Percentiles rank a stretch among this genome's conserved stretches.
These are phyloP conservation scores for Rhagium mordax DNA, from an alignment of 2,888 invertebrate genomes.

Conservation along the genomic window DNA sequence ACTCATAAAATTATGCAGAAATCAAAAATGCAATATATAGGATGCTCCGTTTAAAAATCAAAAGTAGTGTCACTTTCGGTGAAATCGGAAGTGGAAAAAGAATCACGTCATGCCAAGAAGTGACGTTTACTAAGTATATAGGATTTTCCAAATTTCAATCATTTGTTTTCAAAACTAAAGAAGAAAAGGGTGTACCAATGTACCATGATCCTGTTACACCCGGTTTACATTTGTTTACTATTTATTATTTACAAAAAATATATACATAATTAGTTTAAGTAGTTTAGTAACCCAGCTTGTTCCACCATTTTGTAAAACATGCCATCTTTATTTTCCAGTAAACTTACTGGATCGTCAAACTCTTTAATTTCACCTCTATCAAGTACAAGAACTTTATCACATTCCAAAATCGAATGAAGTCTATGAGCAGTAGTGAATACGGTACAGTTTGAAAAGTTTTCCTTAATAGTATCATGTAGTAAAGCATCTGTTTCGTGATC, in stretches of 20 bases:
- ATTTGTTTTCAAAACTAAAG: no score
- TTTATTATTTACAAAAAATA: slow-evolving; percentile 25
- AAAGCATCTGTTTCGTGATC: slow-evolving; percentile 71
- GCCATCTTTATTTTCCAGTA: slow-evolving; percentile 75
- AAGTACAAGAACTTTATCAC: slow-evolving; percentile 71
- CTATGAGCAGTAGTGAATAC: slow-evolving; percentile 71
- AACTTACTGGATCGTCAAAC: slow-evolving; percentile 56
- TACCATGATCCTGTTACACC: no score
- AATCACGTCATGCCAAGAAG: no score
- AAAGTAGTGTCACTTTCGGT: no score
- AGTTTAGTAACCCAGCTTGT: slow-evolving; percentile 75
- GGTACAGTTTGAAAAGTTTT: slow-evolving; percentile 72
- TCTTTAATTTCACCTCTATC: slow-evolving; percentile 69
- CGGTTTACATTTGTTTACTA: no score
- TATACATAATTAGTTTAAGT: slow-evolving; percentile 19
- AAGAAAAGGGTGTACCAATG: no score
- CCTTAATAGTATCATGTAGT: slow-evolving; percentile 72
- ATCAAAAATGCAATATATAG: no score
- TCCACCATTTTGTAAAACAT: slow-evolving; percentile 79
- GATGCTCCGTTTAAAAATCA: no score
- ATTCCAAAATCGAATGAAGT: slow-evolving; percentile 71
- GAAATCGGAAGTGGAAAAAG: no score
- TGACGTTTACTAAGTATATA: no score
- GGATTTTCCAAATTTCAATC: no score
- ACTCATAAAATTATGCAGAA: no score